Evolutionary conservation across 2,113 vertebrate species (phyloP), one percentile per base, ranked within the genome.

Genomic region (Ameiurus melas): DNA sequence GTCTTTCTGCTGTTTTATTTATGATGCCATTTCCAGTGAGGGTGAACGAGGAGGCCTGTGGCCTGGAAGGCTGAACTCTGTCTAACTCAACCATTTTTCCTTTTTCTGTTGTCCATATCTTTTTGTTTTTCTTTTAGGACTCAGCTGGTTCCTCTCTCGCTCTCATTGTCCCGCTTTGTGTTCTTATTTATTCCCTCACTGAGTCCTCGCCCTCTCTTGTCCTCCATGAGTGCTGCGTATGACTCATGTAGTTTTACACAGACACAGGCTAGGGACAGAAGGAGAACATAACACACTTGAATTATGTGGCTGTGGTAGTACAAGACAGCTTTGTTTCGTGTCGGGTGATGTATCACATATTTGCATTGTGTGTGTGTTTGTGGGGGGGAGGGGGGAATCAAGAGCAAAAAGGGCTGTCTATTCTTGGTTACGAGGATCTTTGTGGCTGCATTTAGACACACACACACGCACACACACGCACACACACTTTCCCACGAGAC

Each of bases 201-300:
- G 13, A 57, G 77, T 80, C 22, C 47, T 73, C 43, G 47, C 57
- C 84, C 79, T 77, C 73, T 43, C 62, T 64, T 58, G 71, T 60
- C 30, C 88, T 73, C 58, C 20, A 33, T 27, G 25, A 39, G 33
- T 60, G 82, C 33, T 84, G 86, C 68, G 43, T 73, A 91, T 91
- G 89, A 91, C 89, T 91, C 90, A 91, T 86, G 43, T 53, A 66
- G 77, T 66, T 58, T 75, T 62, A 87, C 71, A 73, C 60, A 71
- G 88, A 84, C 68, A 60, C 66, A 84, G 70, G 83, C n/a, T 51
- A 75, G 89, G 30, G 33, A 70, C 58, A 60, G 39, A 83, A 70
- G 70, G 80, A 84, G 80, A 86, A n/a, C 80, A 70, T 85, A 33
- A 68, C 60, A 87, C 36, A 71, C 86, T 51, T 47, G 58, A 58